Conservation (phyloP, 30 jellyfish, hydroid and myxozoan species). For the Hydractinia symbiolongicarpus region DNA sequence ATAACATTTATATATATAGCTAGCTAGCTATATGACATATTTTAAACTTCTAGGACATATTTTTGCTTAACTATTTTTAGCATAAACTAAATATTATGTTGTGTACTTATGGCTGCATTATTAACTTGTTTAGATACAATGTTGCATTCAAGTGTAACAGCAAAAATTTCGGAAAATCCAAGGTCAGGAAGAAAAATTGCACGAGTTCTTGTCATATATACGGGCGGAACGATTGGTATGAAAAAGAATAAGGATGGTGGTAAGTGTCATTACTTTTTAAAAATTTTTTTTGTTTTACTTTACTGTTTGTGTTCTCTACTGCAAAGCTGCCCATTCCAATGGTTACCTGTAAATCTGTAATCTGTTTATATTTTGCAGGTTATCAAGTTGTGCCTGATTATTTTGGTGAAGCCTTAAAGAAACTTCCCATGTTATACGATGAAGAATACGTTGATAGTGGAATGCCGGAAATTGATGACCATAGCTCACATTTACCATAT, state of each 20-base stretch:
- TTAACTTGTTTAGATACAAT: slow-evolving; percentile 16
- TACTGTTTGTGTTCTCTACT: background rate
- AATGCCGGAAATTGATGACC: slow-evolving; percentile 7
- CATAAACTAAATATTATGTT: background rate
- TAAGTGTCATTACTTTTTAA: background rate
- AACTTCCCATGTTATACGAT: slow-evolving; percentile 88
- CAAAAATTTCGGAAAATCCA: slow-evolving; percentile 33
- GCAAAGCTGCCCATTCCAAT: background rate
- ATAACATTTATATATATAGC: too few species aligned
- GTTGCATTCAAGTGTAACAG: slow-evolving; percentile 33
- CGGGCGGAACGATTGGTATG: slow-evolving; percentile 99
- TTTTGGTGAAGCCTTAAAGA: slow-evolving; percentile 63
- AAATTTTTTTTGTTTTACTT: too few species aligned
- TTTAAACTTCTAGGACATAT: too few species aligned
- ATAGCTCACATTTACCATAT: slow-evolving; percentile 29
- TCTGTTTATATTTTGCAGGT: slow-evolving; percentile 39
- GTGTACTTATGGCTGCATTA: background rate
- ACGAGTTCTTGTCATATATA: slow-evolving; percentile 69
- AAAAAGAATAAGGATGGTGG: slow-evolving; percentile 53
- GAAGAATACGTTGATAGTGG: slow-evolving; percentile 45
- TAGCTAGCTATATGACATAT: too few species aligned
- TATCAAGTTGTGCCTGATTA: slow-evolving; percentile 73
- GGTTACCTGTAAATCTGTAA: background rate
- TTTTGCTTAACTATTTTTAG: too few species aligned
- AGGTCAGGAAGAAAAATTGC: slow-evolving; percentile 32